A percentile compares a stretch with the other conserved stretches of the same genome.
phyloP scores from a whole-genome alignment of 2,797 vertebrate species.

The Paedocypris micromegethes region DNA sequence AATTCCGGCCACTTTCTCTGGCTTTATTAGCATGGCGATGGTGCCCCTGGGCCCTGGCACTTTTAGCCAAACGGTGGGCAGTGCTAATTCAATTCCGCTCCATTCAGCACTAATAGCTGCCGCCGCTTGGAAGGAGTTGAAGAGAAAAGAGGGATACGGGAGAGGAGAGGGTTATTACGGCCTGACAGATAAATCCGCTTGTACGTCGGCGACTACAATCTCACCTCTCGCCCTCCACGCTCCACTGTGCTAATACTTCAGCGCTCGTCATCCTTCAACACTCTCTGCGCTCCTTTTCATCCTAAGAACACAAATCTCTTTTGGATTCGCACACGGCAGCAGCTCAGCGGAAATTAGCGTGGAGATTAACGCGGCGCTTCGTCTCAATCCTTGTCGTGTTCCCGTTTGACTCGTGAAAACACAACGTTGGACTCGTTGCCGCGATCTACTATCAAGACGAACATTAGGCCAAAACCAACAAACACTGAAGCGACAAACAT shows the following conservation, averaged over 20 bases:
- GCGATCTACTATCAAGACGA: too few species aligned
- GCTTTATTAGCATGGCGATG: constrained; percentile 42
- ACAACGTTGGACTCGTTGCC: too few species aligned
- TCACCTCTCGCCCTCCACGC: constrained; percentile 20
- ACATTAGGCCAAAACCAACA: too few species aligned
- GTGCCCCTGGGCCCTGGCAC: constrained; percentile 33
- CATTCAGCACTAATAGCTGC: constrained; percentile 44
- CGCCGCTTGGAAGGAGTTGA: constrained; percentile 23
- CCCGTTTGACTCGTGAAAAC: too few species aligned
- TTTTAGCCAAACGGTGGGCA: constrained; percentile 35
- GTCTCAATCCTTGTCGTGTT: too few species aligned
- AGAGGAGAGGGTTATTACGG: constrained; percentile 27
- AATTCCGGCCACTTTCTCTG: constrained; percentile 24
- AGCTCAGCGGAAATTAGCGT: too few species aligned
- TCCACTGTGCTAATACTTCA: constrained; percentile 18
- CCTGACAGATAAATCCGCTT: constrained; percentile 17
- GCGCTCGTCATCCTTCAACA: neutral
- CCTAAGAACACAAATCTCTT: too few species aligned
- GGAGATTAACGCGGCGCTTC: too few species aligned
- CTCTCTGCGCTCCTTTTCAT: too few species aligned
- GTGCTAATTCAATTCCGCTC: constrained; percentile 38
- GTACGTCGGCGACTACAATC: constrained; percentile 19
- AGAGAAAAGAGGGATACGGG: constrained; percentile 16
- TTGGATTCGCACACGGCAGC: too few species aligned
- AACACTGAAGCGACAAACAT: too few species aligned